Evolutionary conservation across 2,113 vertebrate genomes (phyloP), one percentile per base, ranked within the genome.

Genomic region (Prionailurus bengalensis): DNA sequence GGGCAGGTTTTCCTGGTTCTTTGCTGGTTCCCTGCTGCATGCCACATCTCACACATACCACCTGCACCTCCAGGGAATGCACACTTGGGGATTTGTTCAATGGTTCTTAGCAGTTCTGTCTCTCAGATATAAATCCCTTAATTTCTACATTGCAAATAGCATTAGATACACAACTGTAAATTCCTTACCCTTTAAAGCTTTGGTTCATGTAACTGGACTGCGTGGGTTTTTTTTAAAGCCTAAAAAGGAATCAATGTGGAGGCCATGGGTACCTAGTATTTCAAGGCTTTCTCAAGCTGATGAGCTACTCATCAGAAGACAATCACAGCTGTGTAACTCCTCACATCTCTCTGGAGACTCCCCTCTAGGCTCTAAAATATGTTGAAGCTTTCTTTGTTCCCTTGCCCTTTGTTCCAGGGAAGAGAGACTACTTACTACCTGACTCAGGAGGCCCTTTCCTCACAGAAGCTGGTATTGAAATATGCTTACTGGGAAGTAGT

Each of bases 231-330:
- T 93, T 94, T 85, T 14, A 80, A 61, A 66, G 61, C 68, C n/a
- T 9, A 36, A 48, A 92, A 95, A 78, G 85, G 88, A 85, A 76
- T 88, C 63, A 81, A 3, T 33, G 7, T 68, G 16, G 71, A 97
- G 58, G n/a, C 48, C 83, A 31, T 74, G 51, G 65, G 42, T 66
- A 23, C 51, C 29, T 71, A 87, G 39, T 68, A 63, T 94, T 89
- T 97, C 66, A 81, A 96, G 33, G 55, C 27, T 82, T 66, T 95
- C 42, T 95, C 42, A 42, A 73, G 58, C 48, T 89, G 82, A 83
- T 93, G 39, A 55, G 68, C 48, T 97, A 84, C 14, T 97, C 63
- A 51, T 42, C 33, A 6, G 19, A 48, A 51, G 92, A 19, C 65
- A 88, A 87, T 25, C 36, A 16, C 39, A 29, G 53, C 58, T 66